Evolutionary conservation across 2,113 vertebrate genomes (phyloP), one percentile per base, ranked within the genome.

Genomic region (Malaclemys terrapin): DNA sequence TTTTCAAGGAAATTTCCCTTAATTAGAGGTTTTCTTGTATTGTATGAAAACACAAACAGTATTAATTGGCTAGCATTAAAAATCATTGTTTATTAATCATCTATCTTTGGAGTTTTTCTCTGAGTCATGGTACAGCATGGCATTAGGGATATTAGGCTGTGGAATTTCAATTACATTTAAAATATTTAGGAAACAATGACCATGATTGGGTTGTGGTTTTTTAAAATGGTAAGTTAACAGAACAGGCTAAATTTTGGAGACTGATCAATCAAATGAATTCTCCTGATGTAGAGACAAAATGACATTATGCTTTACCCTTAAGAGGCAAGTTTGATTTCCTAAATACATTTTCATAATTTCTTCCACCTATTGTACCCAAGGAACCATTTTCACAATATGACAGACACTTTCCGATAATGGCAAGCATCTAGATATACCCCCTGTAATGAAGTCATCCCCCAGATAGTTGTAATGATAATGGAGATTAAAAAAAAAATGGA

Each of bases 31-130:
- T 47, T 81, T 85, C 75, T 57, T 52, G 45, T 42, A 90, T 59
- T 2, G 0, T 53, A 59, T 20, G 19, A 86, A 87, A 94, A 93
- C 42, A 89, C 14, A 12, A 35, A 82, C 81, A 27, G 19, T 20
- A 69, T 87, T 85, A 69, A 10, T 52, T 13, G n/a, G 59, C 11
- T 38, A 54, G 62, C 72, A 88, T 90, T 95, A 93, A 96, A 91
- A 83, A 96, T 20, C 62, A 81, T 14, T 35, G 81, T 95, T 97
- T 62, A 84, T 92, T 93, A 96, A 82, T 35, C 47, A 72, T n/a
- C 24, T 87, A 91, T 87, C 53, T 96, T 91, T 35, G 19, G n/a
- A 92, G 86, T 88, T 53, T 86, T 88, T 84, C 56, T 81, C 45
- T 91, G 42, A 7, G 29, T 65, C 90, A 82, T 78, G 31, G 17